Evolutionary conservation across 2,113 vertebrate species (phyloP), one percentile per base, ranked within the genome.

Genomic region (Zapornia atra): DNA sequence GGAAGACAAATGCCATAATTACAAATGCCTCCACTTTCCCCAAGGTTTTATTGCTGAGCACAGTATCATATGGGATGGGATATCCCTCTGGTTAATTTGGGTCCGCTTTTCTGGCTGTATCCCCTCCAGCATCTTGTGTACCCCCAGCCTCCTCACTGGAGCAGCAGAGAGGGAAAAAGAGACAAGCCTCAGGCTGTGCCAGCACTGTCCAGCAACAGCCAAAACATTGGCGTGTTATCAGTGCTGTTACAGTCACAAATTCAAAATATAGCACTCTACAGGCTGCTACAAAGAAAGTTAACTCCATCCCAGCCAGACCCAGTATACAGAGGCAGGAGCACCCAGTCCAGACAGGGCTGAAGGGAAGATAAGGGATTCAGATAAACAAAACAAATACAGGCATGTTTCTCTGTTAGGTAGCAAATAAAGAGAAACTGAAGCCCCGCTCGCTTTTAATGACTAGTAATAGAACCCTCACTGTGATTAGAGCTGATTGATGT

Each of bases 1-100:
- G 18, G 29, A 82, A 77, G 25, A 56, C 12, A 71, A 42, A 40
- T 12, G 10, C 10, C 53, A 33, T 46, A 88, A 56, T 12, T 38
- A 78, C 1, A 1, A 61, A 38, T 0, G 0, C 56, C 7, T n/a
- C 14, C 31, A 8, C 61, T 38, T 84, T 42, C 40, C 60, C 38
- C 31, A n/a, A 31, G 19, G 2, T 93, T 83, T 71, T 86, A 40
- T 11, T 33, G 31, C 16, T 24, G 59, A 59, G 14, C 24, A 17
- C 29, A 80, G 12, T 5, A 20, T 31, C 29, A 10, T 12, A 53
- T 15, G 21, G 42, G 9, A 60, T 31, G 13, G 15, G 21, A 73
- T 15, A 60, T 10, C 25, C 12, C 33, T 75, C 63, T 31, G 29
- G 34, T 38, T 57, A 57, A 0, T 40, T 64, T 25, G 14, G 19